phyloP scores from a whole-genome alignment of 2,797 vertebrate genomes.

The Danio aesculapii region DNA sequence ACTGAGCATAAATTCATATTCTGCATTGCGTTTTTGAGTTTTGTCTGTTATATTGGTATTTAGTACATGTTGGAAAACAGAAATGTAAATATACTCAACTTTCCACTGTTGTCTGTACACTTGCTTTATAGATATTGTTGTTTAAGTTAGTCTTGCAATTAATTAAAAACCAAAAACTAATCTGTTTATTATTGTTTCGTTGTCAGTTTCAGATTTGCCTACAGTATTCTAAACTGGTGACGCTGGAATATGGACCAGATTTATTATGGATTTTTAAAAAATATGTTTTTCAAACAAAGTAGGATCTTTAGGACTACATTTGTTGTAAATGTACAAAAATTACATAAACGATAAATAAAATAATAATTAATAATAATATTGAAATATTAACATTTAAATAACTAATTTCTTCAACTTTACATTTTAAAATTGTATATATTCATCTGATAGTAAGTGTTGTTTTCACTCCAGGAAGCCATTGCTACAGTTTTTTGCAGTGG shows the following conservation, averaged over 20 bases:
- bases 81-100: not conserved
- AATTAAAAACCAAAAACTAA: not conserved
- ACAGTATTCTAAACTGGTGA: too few relatives aligned
- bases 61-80: not conserved
- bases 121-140: not conserved
- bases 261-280: too few relatives aligned
- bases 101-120: not conserved
- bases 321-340: not conserved
- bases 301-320: not conserved
- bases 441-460: not conserved
- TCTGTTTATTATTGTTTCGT: not conserved
- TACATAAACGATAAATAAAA: not conserved
- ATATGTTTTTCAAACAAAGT: not conserved
- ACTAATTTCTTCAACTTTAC: not conserved
- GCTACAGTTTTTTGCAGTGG: not conserved
- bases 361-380: not conserved
- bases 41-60: not conserved
- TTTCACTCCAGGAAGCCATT: not conserved
- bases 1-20: not conserved
- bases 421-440: not conserved
- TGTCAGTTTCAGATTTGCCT: too few relatives aligned
- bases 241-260: too few relatives aligned
- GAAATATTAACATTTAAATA: not conserved
- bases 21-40: not conserved
- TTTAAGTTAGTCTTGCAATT: not conserved